These are phyloP conservation scores for Tokudaia muenninki DNA, from an alignment of 2,797 vertebrate species.

Conservation along the genomic window DNA sequence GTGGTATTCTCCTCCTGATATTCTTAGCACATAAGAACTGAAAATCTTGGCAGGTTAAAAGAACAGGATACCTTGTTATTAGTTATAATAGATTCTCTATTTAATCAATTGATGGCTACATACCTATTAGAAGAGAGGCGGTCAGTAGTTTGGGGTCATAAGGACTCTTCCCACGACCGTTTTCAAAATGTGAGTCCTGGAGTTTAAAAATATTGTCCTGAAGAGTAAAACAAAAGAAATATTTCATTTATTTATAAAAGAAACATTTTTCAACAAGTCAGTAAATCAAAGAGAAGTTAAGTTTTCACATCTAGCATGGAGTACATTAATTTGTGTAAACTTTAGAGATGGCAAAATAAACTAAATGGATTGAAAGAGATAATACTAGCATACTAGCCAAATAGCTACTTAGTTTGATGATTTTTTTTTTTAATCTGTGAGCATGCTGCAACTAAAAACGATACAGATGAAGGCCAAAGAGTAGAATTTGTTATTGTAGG, in stretches of 20 bases:
- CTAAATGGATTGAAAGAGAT: background rate
- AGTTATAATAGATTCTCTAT: background rate
- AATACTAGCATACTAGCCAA: background rate
- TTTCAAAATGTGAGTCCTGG: constrained; percentile 94
- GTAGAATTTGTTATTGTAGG: background rate
- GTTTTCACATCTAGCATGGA: background rate
- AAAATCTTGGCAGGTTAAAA: constrained; percentile 21
- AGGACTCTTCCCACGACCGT: constrained; percentile 98
- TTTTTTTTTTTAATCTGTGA: background rate
- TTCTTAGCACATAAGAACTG: background rate
- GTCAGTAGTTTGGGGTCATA: constrained; percentile 98
- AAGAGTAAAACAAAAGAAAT: constrained; percentile 53
- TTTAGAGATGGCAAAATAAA: constrained; percentile 5
- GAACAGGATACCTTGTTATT: background rate
- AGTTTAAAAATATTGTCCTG: constrained; percentile 96
- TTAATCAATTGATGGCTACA: constrained; percentile 75
- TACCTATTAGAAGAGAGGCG: constrained; percentile 97
- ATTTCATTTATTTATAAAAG: constrained; percentile 68
- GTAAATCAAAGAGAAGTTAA: constrained; percentile 30
- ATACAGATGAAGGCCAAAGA: background rate
- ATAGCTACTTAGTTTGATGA: background rate
- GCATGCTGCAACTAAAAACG: background rate
- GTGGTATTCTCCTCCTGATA: constrained; percentile 35
- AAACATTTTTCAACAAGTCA: background rate
- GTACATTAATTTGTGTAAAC: constrained; percentile 17